Percentiles rank a stretch among this genome's conserved stretches.
Evolutionary conservation across 2,797 vertebrate genomes (phyloP).

Genomic region (Peromyscus attwateri): DNA sequence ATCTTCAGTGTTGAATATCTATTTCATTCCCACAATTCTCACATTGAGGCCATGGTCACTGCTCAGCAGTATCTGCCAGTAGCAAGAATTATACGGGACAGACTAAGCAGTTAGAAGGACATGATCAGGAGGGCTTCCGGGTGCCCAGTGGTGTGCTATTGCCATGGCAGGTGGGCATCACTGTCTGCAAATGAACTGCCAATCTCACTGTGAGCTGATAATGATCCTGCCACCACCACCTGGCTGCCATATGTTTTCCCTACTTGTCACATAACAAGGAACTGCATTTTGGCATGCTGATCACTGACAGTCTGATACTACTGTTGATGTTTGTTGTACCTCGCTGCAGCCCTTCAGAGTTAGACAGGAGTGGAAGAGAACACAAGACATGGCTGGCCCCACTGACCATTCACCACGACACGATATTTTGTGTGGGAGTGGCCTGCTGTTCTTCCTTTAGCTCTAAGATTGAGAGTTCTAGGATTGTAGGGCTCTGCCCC

Average conservation of each 20-base stretch:
- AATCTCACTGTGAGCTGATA: conserved; percentile 76
- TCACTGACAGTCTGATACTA: conserved; percentile 64
- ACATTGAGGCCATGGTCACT: background rate
- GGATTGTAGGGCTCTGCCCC: background rate
- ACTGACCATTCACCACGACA: background rate
- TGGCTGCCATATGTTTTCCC: conserved; percentile 82
- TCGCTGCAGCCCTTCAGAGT: conserved; percentile 5
- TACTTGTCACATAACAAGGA: conserved; percentile 76
- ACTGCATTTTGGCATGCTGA: conserved; percentile 70
- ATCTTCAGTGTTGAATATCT: background rate
- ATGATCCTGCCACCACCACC: conserved; percentile 77
- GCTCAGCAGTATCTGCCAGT: conserved; percentile 5
- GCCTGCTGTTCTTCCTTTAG: background rate
- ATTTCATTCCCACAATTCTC: background rate
- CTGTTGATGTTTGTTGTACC: conserved; percentile 35
- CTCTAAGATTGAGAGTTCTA: background rate
- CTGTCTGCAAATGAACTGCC: conserved; percentile 79
- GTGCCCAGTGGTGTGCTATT: conserved; percentile 62
- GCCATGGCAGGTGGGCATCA: conserved; percentile 75
- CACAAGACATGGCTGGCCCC: background rate
- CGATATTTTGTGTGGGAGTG: background rate
- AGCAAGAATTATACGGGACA: background rate
- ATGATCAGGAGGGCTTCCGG: conserved; percentile 42
- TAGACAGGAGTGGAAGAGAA: background rate
- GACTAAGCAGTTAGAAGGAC: conserved; percentile 32